Percentiles rank a stretch among this genome's conserved stretches.
These are phyloP conservation scores for Sylvilagus floridanus DNA, from an alignment of 2,797 vertebrate species.

Conservation along the genomic window DNA sequence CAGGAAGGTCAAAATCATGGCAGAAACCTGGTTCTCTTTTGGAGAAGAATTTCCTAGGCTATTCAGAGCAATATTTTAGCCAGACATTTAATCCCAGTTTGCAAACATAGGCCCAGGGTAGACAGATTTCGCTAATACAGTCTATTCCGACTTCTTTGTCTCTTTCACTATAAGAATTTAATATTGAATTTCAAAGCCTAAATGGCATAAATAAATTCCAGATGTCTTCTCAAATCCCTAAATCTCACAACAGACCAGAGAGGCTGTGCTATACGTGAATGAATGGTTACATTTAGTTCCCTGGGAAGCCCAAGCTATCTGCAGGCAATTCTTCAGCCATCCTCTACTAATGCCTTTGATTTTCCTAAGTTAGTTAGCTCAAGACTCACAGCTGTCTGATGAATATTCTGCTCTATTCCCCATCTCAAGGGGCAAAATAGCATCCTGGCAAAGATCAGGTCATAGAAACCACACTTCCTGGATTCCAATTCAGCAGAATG, in stretches of 20 bases:
- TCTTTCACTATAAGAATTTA: slow-evolving; percentile 73
- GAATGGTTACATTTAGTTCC: slow-evolving; percentile 75
- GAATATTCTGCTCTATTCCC: neutral
- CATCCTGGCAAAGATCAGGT: neutral
- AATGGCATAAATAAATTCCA: slow-evolving; percentile 85
- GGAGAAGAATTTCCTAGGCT: neutral
- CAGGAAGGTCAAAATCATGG: neutral
- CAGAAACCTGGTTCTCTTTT: neutral
- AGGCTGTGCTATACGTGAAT: slow-evolving; percentile 44
- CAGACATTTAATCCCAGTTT: slow-evolving; percentile 50
- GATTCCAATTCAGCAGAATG: neutral
- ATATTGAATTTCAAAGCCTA: slow-evolving; percentile 81
- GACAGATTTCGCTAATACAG: slow-evolving; percentile 48
- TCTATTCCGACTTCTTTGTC: slow-evolving; percentile 65
- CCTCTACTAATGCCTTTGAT: slow-evolving; percentile 67
- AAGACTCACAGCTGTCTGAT: slow-evolving; percentile 40
- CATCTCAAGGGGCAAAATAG: neutral
- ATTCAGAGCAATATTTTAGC: slow-evolving; percentile 3
- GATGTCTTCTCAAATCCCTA: slow-evolving; percentile 84
- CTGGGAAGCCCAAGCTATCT: slow-evolving; percentile 69
- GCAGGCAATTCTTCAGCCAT: neutral
- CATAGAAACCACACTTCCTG: neutral
- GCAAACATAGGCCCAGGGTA: neutral
- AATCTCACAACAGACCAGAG: slow-evolving; percentile 74
- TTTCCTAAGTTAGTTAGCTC: slow-evolving; percentile 58